These are phyloP conservation scores for Drosophila ochracea DNA, from an alignment of 2,888 invertebrate genomes.

Conservation along the genomic window DNA sequence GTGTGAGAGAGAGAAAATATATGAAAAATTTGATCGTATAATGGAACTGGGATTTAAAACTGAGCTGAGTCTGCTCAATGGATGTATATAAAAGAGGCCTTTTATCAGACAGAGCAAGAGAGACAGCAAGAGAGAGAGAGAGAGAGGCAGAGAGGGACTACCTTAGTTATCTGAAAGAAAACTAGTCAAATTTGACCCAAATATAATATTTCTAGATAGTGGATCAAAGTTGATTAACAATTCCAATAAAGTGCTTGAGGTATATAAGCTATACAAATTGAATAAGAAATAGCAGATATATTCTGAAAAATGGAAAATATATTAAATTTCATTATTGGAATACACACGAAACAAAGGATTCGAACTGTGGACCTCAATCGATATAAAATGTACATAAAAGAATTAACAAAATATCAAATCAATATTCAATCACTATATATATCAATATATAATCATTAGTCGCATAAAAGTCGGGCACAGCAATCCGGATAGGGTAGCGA, in stretches of 20 bases:
- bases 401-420: neutral
- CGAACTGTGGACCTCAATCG: neutral
- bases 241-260: neutral
- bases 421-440: too few species aligned
- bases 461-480: slow-evolving; percentile 52
- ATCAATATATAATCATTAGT: neutral
- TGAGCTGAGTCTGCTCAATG: neutral
- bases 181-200: neutral
- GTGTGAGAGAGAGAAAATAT: neutral
- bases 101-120: neutral
- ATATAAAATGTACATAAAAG: neutral
- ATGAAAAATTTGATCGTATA: neutral
- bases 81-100: neutral
- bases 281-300: neutral
- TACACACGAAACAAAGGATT: neutral
- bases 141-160: neutral
- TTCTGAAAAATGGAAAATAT: neutral
- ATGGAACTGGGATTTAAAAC: neutral
- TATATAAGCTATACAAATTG: neutral
- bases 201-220: neutral
- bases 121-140: neutral
- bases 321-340: neutral
- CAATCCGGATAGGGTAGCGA: slow-evolving; percentile 69
- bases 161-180: neutral
- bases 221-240: neutral